These are phyloP conservation scores for Osmoderma eremita DNA, from an alignment of 2,888 invertebrate genomes.

Conservation along the genomic window DNA sequence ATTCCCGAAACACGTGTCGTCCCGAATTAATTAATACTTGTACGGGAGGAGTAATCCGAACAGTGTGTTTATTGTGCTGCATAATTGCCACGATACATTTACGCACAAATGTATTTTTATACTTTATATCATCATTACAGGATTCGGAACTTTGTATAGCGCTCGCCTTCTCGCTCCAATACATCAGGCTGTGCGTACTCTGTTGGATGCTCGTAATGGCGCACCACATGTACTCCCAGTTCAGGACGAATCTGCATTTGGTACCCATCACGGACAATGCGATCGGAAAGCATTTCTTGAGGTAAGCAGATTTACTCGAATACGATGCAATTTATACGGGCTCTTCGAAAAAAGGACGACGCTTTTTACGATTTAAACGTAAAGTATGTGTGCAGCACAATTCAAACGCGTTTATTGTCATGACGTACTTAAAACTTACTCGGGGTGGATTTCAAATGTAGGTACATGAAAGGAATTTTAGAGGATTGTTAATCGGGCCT, in stretches of 20 bases:
- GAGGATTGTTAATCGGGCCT: too few relatives aligned
- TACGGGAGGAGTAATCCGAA: too few relatives aligned
- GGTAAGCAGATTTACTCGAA: constrained; percentile 54
- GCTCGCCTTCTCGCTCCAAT: constrained; percentile 72
- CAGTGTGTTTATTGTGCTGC: too few relatives aligned
- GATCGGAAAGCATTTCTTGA: constrained; percentile 62
- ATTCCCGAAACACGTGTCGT: too few relatives aligned
- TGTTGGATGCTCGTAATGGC: constrained; percentile 77
- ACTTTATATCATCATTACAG: constrained; percentile 60
- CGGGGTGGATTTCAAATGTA: too few relatives aligned
- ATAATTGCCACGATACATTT: neutral
- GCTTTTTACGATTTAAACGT: too few relatives aligned
- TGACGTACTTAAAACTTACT: too few relatives aligned
- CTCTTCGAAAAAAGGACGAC: too few relatives aligned
- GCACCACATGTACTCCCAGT: constrained; percentile 70
- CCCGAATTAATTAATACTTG: too few relatives aligned
- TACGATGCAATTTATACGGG: constrained; percentile 6
- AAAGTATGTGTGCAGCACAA: too few relatives aligned
- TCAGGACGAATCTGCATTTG: constrained; percentile 64
- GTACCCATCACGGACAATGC: constrained; percentile 63
- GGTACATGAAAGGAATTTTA: too few relatives aligned
- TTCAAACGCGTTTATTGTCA: too few relatives aligned
- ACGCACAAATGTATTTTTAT: neutral
- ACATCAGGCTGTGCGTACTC: constrained; percentile 72
- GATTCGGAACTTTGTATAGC: constrained; percentile 71